Conservation (phyloP, 2,113 vertebrate species). For the Callorhinus ursinus region DNA sequence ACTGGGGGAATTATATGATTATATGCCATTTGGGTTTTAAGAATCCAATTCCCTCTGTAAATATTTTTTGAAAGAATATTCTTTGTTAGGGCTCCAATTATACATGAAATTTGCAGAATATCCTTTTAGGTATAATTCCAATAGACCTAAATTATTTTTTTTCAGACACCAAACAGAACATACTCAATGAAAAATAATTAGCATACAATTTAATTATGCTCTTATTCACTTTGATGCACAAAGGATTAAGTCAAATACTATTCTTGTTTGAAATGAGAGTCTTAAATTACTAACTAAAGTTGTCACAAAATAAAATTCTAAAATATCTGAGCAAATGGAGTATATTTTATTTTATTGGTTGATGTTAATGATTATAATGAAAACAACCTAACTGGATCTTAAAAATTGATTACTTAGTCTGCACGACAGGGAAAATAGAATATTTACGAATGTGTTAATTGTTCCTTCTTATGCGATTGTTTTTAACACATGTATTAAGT, state of each 20-base stretch:
- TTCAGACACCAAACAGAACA: neutral
- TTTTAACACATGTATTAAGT: neutral
- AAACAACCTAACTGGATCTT: neutral
- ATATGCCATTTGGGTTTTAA: neutral
- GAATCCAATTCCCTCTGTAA: conserved; percentile 20
- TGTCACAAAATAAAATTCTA: neutral
- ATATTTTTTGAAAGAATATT: neutral
- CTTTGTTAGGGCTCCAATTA: neutral
- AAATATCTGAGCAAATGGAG: neutral
- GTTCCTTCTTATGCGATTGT: neutral
- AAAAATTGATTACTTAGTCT: neutral
- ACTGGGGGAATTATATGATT: neutral
- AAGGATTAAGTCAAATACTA: neutral
- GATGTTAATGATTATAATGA: neutral
- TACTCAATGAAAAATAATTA: conserved; percentile 35
- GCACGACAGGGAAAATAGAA: neutral
- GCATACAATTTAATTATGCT: neutral
- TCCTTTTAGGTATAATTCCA: conserved; percentile 12
- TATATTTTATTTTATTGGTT: conserved; percentile 19
- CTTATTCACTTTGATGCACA: neutral
- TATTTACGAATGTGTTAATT: neutral
- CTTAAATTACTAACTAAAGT: conserved; percentile 20
- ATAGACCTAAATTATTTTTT: neutral
- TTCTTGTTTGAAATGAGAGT: neutral
- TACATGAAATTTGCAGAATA: neutral